Evolutionary conservation across 2,888 invertebrate species (phyloP), one percentile per base, ranked within the genome.

Genomic region (Lochmaea crataegi): DNA sequence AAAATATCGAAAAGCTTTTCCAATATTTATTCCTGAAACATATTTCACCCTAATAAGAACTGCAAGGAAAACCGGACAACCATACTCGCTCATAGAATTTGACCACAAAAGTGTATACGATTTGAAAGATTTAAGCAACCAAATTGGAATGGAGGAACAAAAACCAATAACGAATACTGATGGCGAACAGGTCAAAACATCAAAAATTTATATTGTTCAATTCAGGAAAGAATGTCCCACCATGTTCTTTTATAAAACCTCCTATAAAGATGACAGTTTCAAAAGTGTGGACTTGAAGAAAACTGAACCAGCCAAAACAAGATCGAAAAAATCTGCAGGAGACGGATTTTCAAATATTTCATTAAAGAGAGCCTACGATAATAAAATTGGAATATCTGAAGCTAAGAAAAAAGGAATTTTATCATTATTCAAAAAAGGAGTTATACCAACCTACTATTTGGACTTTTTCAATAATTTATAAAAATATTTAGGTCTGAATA

Each of bases 341-440:
- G 32, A 32, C 32, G 32, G 32, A 32, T 32, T 32, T 32, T 32
- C 32, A 32, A 32, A 64, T n/a, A 64, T 42, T 64, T 51, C 69
- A n/a, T 64, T 58, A 16, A 64, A 64, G 65, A 53, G 7, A 32
- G 70, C 64, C 14, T 64, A 70, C 58, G 65, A 64, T 42, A 38
- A 70, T 6, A 70, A 70, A 18, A 38, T 64, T 18, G 64, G 64
- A 56, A 70, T 70, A 51, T 57, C 14, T 42, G 70, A 70, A 16
- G 56, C 51, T 32, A 65, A 70, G 51, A 70, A 64, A 18, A 64
- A 65, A 18, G 45, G 61, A 42, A 42, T 69, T 12, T 51, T 65
- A 51, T 11, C 58, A 26, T 26, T 58, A 26, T 32, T 58, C 16
- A 10, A 45, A 14, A 45, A 45, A 45, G 14, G 14, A 11, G 11